Base-by-base conservation (phyloP, 2,797 vertebrate genomes). In the Erithacus rubecula region DNA sequence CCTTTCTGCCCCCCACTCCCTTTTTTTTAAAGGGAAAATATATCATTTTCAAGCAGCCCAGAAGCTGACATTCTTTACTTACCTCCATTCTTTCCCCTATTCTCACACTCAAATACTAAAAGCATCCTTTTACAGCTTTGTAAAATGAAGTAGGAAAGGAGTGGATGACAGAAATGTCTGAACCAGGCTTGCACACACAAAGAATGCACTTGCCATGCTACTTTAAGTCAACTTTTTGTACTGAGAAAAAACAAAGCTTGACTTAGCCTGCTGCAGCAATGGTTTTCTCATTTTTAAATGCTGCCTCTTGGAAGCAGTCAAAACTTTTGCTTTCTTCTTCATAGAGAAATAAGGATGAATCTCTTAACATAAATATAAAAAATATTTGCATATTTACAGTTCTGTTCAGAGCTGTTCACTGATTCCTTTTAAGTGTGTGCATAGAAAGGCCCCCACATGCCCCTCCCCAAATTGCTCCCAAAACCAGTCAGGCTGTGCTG, bases 381-480 rank as follows among this genome's bases (percentile, higher is more conserved):
- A 79, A 70, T 5, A 67, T 82, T 79, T 90, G 29, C 41, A 21
- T 76, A 53, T 87, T 84, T 90, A 51, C 67, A 84, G 91, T 63
- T 47, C 22, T 46, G 46, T 47, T 87, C 67, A 72, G 91, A 77
- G 41, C 52, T 32, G n/a, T 46, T 79, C 59, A 64, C 34, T 77
- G 60, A 70, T 36, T 53, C 56, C 53, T 94, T 94, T 82, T 74
- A 81, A 84, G 89, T 60, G 62, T 65, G 63, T 19, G 44, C 4
- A 0, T 4, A 20, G 46, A 36, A 88, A 83, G 32, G 2, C 26
- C 3, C 34, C 52, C 46, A 13, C n/a, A 14, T 17, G 3, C 14
- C 26, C 8, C 22, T 1, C 11, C 21, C 32, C 0, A 0, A 46
- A 6, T 1, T 1, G 1, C 26, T 71, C 53, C n/a, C 21, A 24